Evolutionary conservation across 2,888 invertebrate genomes (phyloP), one percentile per base, ranked within the genome.

Genomic region (Eilema griseolum): DNA sequence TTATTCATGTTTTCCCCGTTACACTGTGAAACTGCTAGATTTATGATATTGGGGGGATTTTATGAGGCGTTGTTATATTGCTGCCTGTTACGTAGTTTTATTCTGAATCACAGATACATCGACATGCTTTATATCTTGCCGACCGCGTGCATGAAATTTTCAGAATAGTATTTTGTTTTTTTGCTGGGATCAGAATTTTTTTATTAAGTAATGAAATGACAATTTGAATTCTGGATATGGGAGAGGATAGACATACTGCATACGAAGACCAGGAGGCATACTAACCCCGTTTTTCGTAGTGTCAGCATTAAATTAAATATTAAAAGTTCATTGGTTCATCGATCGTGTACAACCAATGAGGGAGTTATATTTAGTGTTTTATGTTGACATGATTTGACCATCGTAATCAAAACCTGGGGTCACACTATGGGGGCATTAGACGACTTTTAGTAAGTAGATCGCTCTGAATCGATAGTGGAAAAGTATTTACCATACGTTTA

Each of bases 1-100:
- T 31, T 69, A 65, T 59, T 65, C 33, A 37, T 57, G 41, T 64
- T 52, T 66, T 69, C 46, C 23, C 59, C 24, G 20, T 52, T 59
- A 28, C 11, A 41, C 63, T 24, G 59, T 64, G 31, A 57, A 64
- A 69, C 37, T 37, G 59, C 64, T 26, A 52, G 60, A 20, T 69
- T 63, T 68, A 63, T 68, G n/a, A 2, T n/a, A 57, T 31, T 56
- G 31, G 14, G 31, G 23, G 33, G 24, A 56, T 61, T 61, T 61
- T 56, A 33, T 26, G 20, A 33, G 31, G 61, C 52, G 26, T 52
- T 33, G 16, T 57, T 31, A 41, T 37, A 10, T 62, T 2, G 12
- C 14, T 24, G 14, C 33, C 33, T 33, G 28, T 61, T 61, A 23
- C 12, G 61, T 57, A 31, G 26, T 46, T 28, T 64, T 52, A 46